These are phyloP conservation scores for Simalia tracyae DNA, from an alignment of 2,797 vertebrate species.

Conservation along the genomic window DNA sequence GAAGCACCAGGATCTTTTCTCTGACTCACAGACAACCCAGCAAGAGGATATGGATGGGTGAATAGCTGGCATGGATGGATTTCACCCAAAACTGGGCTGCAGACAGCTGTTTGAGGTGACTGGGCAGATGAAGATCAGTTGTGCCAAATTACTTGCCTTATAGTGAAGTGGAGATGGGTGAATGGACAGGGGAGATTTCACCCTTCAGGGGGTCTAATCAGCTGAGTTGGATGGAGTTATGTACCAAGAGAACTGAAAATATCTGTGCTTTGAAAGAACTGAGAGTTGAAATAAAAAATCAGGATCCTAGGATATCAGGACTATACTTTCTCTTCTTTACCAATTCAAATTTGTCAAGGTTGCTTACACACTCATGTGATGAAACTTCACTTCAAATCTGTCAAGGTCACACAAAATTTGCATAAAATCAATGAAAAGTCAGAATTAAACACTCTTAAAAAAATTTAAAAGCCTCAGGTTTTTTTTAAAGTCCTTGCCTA, in stretches of 20 bases:
- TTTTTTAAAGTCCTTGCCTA: background rate
- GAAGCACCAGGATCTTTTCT: background rate
- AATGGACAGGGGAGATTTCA: slow-evolving; percentile 9
- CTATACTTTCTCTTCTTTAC: background rate
- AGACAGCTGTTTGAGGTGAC: background rate
- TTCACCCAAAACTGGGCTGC: background rate
- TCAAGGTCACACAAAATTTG: background rate
- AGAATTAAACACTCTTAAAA: background rate
- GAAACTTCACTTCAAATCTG: background rate
- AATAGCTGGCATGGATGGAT: background rate
- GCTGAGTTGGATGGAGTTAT: background rate
- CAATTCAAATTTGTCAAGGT: background rate
- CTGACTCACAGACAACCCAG: background rate
- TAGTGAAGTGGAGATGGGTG: fast-evolving
- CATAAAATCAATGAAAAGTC: background rate
- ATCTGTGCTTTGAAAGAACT: background rate
- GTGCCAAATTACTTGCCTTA: slow-evolving; percentile 15
- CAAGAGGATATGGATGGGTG: background rate
- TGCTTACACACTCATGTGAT: background rate
- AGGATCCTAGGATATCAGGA: background rate
- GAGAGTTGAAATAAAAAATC: background rate
- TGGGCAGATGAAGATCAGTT: background rate
- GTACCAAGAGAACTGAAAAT: background rate
- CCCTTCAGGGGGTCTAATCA: background rate
- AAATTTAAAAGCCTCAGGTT: background rate